These are phyloP conservation scores for Cataglyphis altisquamis DNA, from an alignment of 2,888 invertebrate genomes.

Conservation along the genomic window DNA sequence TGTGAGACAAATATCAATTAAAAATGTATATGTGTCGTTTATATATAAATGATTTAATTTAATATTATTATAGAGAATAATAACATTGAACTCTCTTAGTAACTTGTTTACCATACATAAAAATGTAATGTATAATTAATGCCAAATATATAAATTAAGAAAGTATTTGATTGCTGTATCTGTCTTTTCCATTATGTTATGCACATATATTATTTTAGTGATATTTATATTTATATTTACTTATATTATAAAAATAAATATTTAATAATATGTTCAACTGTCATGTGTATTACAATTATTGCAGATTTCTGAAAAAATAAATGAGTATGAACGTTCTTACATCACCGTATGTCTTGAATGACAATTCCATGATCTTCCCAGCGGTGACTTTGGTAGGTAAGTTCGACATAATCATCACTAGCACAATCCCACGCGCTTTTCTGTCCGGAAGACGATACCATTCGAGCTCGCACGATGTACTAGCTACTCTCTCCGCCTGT, in stretches of 20 bases:
- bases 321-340: slow-evolving; percentile 64
- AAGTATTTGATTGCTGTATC: background rate
- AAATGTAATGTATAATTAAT: background rate
- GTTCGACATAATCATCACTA: slow-evolving; percentile 72
- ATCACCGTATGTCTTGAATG: slow-evolving; percentile 72
- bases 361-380: slow-evolving; percentile 75
- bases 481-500: slow-evolving; percentile 69
- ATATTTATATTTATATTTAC: background rate
- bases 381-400: slow-evolving; percentile 74
- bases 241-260: background rate
- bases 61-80: background rate
- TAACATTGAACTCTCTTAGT: background rate
- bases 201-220: background rate
- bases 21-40: background rate
- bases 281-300: background rate
- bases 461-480: slow-evolving; percentile 73
- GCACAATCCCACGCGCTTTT: slow-evolving; percentile 69
- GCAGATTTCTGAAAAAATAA: background rate
- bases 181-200: background rate
- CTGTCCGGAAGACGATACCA: slow-evolving; percentile 74
- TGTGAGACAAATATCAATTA: background rate
- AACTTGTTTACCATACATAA: background rate
- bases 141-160: background rate
- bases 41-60: background rate
- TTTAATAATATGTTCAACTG: background rate